phyloP scores from a whole-genome alignment of 1,140 invertebrate genomes.

The Hyposmocoma kahamanoa region DNA sequence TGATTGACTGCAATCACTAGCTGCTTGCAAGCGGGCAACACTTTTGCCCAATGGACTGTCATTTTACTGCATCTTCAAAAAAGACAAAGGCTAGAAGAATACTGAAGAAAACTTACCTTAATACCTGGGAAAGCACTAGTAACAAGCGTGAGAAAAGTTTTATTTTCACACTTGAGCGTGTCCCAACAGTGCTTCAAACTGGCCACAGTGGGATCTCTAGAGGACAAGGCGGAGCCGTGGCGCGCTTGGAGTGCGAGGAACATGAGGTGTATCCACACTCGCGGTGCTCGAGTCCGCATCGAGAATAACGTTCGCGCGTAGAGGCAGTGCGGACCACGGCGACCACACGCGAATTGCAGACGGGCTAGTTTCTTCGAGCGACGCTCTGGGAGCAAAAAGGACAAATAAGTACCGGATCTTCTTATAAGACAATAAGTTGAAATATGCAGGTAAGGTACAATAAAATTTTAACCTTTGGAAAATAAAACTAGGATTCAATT shows the following conservation, averaged over 20 bases:
- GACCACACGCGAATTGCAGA: conserved; percentile 92
- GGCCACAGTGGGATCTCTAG: conserved; percentile 86
- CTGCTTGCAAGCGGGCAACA: too few relatives aligned
- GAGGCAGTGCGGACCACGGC: conserved; percentile 90
- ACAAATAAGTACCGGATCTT: too few relatives aligned
- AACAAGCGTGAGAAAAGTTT: conserved; percentile 91
- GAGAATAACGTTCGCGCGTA: conserved; percentile 90
- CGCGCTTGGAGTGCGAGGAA: conserved; percentile 91
- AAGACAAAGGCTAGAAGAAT: too few relatives aligned
- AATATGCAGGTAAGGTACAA: too few relatives aligned
- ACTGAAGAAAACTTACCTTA: conserved; percentile 74
- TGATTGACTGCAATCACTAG: too few relatives aligned
- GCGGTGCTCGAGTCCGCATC: conserved; percentile 89
- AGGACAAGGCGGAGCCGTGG: conserved; percentile 86
- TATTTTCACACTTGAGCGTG: conserved; percentile 91
- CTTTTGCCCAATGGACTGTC: too few relatives aligned
- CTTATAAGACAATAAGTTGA: too few relatives aligned
- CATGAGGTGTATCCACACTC: conserved; percentile 96
- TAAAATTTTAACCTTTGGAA: too few relatives aligned
- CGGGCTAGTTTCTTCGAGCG: conserved; percentile 90
- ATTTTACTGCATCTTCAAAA: too few relatives aligned
- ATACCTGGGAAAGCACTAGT: conserved; percentile 92
- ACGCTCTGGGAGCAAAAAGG: conserved; percentile 82
- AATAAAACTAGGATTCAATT: too few relatives aligned
- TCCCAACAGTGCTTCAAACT: conserved; percentile 94